phyloP scores from a whole-genome alignment of 1,140 invertebrate species.

The Saxidomus purpurata region DNA sequence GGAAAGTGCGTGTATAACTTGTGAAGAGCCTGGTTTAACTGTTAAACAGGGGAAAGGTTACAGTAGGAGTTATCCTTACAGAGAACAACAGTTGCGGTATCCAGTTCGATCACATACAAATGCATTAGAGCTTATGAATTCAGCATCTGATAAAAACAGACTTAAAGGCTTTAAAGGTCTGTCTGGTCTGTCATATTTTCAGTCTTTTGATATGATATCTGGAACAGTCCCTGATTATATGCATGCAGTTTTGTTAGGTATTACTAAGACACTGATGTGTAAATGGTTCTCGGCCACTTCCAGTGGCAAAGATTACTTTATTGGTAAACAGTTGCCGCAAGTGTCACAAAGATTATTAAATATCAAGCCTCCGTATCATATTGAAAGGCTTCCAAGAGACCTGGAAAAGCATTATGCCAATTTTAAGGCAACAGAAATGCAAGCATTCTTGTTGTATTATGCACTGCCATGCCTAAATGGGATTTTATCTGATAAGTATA shows the following conservation, averaged over 20 bases:
- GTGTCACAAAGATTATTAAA: constrained; percentile 36
- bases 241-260: constrained; percentile 46
- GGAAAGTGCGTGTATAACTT: constrained; percentile 53
- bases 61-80: constrained; percentile 65
- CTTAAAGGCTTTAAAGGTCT: constrained; percentile 50
- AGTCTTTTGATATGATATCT: constrained; percentile 41
- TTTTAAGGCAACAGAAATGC: constrained; percentile 49
- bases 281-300: constrained; percentile 56
- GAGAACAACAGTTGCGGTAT: constrained; percentile 12
- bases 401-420: constrained; percentile 58
- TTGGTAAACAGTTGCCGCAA: constrained; percentile 48
- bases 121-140: constrained; percentile 24
- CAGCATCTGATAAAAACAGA: constrained; percentile 33
- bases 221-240: constrained; percentile 54
- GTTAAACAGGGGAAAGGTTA: constrained; percentile 62
- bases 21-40: constrained; percentile 63
- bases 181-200: constrained; percentile 14
- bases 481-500: constrained; percentile 32
- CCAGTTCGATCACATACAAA: background rate
- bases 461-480: constrained; percentile 40
- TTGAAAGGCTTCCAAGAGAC: constrained; percentile 38
- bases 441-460: constrained; percentile 43
- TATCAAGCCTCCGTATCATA: constrained; percentile 22
- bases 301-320: constrained; percentile 47
- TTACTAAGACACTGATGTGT: constrained; percentile 46